Evolutionary conservation across 2,797 vertebrate species (phyloP).

Genomic region (Cryptoblepharus egeriae): DNA sequence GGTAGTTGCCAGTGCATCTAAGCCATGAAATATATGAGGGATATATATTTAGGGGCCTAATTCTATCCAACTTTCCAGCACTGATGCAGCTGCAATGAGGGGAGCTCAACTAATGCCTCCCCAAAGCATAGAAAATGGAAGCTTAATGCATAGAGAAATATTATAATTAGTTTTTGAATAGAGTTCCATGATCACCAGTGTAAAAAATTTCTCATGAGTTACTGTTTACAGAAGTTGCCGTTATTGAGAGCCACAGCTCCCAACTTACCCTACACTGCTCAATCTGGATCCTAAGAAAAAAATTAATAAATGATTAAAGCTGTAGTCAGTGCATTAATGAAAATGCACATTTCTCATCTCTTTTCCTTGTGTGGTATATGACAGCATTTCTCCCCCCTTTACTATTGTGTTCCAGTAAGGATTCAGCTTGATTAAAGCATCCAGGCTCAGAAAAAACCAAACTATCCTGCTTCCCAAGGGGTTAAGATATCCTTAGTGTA

Average conservation of each 20-base stretch:
- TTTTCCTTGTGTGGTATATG: too few relatives aligned
- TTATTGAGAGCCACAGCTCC: background rate
- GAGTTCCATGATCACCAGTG: background rate
- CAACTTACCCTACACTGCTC: background rate
- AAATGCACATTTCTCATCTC: background rate
- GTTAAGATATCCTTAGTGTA: constrained; percentile 77
- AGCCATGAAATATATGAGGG: background rate
- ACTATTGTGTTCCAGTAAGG: background rate
- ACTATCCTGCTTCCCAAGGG: constrained; percentile 60
- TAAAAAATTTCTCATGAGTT: too few relatives aligned
- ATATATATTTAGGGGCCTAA: too few relatives aligned
- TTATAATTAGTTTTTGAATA: background rate
- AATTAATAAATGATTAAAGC: background rate
- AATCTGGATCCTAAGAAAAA: background rate
- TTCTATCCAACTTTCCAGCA: too few relatives aligned
- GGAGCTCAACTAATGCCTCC: too few relatives aligned
- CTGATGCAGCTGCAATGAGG: too few relatives aligned
- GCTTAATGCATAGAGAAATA: background rate
- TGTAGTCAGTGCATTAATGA: background rate
- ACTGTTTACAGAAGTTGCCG: background rate
- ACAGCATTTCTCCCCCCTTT: too few relatives aligned
- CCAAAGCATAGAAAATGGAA: background rate
- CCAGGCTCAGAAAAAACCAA: constrained; percentile 34
- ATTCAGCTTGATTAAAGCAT: background rate
- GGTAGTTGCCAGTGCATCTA: background rate